These are phyloP conservation scores for Trichogramma evanescens DNA, from an alignment of 2,888 invertebrate genomes.

Conservation along the genomic window DNA sequence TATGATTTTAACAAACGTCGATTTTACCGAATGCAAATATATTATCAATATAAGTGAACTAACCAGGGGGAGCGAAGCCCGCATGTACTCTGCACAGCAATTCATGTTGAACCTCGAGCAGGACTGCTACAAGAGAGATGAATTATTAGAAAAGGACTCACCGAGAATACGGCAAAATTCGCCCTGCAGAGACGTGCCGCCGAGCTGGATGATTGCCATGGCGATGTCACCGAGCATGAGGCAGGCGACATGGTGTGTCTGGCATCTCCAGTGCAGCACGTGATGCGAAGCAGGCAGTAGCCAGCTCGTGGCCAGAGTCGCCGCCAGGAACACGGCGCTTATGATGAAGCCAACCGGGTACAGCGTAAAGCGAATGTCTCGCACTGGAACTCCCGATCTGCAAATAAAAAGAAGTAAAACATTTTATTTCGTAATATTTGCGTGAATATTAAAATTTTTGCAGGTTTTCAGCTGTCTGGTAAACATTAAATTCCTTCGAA, in stretches of 20 bases:
- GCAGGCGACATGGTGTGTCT: constrained; percentile 79
- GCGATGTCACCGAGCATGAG: constrained; percentile 74
- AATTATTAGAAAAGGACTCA: constrained; percentile 48
- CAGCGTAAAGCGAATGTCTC: constrained; percentile 60
- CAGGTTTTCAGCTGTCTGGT: too few species aligned
- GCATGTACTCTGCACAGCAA: too few species aligned
- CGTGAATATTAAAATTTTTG: too few species aligned
- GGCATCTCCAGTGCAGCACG: constrained; percentile 82
- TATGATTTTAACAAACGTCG: too few species aligned
- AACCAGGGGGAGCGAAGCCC: too few species aligned
- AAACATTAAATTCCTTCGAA: too few species aligned
- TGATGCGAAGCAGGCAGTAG: constrained; percentile 76
- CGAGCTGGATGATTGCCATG: constrained; percentile 70
- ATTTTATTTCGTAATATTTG: too few species aligned
- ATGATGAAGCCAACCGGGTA: constrained; percentile 73
- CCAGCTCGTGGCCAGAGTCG: constrained; percentile 72
- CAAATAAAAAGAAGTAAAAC: constrained; percentile 13
- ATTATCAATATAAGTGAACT: too few species aligned
- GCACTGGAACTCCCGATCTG: constrained; percentile 22
- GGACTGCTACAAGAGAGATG: too few species aligned
- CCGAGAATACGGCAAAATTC: constrained; percentile 62
- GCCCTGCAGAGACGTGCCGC: constrained; percentile 56
- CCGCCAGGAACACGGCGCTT: constrained; percentile 73
- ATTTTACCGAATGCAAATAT: too few species aligned
- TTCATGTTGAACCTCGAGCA: too few species aligned